These are phyloP conservation scores for Dichetophora obliterata DNA, from an alignment of 2,888 invertebrate species.

Conservation along the genomic window DNA sequence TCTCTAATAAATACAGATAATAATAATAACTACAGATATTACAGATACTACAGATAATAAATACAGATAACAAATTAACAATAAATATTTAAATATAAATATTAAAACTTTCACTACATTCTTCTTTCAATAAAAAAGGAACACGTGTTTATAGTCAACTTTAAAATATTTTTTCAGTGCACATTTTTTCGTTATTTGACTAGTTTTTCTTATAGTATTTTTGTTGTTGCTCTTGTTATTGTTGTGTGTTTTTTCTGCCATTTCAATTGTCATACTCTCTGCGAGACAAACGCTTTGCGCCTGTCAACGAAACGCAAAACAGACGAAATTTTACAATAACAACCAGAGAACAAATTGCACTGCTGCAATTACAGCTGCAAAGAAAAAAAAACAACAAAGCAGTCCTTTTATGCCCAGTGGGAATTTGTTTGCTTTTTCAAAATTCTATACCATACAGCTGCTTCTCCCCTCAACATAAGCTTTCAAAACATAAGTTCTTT, in stretches of 20 bases:
- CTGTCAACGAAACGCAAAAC: constrained; percentile 41
- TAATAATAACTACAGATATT: too few species aligned
- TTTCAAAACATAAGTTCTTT: too few species aligned
- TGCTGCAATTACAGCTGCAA: constrained; percentile 16
- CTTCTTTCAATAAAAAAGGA: too few species aligned
- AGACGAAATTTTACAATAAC: constrained; percentile 32
- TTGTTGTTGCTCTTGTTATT: constrained; percentile 14
- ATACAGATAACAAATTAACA: too few species aligned
- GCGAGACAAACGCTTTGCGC: constrained; percentile 48
- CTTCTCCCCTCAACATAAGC: too few species aligned
- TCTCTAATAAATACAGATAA: too few species aligned
- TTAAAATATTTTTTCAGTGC: too few species aligned
- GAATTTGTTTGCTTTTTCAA: constrained; percentile 44
- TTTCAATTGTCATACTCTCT: constrained; percentile 51
- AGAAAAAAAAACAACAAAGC: constrained; percentile 40
- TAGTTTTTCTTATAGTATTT: constrained; percentile 10
- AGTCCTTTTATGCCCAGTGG: constrained; percentile 49
- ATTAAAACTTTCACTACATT: too few species aligned
- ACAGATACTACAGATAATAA: too few species aligned
- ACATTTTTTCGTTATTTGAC: too few species aligned
- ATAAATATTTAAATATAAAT: too few species aligned
- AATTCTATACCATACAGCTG: neutral
- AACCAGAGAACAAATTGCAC: neutral
- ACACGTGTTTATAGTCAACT: too few species aligned
- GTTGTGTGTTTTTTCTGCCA: constrained; percentile 19